A percentile compares a stretch with the other conserved stretches of the same genome.
phyloP scores from a whole-genome alignment of 1,140 invertebrate species.

The Drosophila micromelanica region DNA sequence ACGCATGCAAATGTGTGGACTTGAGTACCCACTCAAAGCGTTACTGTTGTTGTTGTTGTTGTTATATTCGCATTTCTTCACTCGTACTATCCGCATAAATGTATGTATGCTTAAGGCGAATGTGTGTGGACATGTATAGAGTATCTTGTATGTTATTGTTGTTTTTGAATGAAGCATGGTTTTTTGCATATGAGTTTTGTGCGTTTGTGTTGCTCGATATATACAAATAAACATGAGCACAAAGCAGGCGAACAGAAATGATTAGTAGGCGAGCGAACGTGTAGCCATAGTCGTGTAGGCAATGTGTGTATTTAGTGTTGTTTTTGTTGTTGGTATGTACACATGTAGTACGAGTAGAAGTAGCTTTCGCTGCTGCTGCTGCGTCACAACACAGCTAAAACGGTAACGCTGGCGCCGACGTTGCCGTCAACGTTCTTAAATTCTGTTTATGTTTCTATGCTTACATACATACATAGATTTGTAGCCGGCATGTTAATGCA shows the following conservation, averaged over 20 bases:
- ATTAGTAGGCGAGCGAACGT: constrained; percentile 63
- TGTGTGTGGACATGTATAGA: constrained; percentile 26
- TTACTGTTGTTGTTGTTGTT: constrained; percentile 2
- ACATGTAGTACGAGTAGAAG: constrained; percentile 59
- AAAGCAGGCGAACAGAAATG: constrained; percentile 75
- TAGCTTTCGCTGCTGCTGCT: constrained; percentile 38
- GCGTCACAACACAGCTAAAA: constrained; percentile 61
- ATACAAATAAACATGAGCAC: constrained; percentile 83
- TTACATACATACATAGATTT: constrained; percentile 33
- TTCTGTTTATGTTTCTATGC: constrained; percentile 54
- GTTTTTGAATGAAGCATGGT: constrained; percentile 49
- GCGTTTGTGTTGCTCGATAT: constrained; percentile 81
- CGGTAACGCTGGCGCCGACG: constrained; percentile 62
- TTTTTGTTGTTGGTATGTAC: constrained; percentile 45
- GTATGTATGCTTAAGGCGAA: constrained; percentile 35
- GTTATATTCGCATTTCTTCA: constrained; percentile 21
- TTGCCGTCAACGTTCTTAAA: constrained; percentile 62
- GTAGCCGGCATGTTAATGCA: constrained; percentile 49
- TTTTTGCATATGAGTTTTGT: constrained; percentile 74
- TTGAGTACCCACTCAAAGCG: constrained; percentile 1
- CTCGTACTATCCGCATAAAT: constrained; percentile 26
- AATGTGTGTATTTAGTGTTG: constrained; percentile 32
- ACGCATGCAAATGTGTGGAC: not conserved
- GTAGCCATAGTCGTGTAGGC: constrained; percentile 40
- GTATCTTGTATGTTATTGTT: not conserved